Base-by-base conservation (phyloP, 2,888 invertebrate genomes). In the Tipula confusa region DNA sequence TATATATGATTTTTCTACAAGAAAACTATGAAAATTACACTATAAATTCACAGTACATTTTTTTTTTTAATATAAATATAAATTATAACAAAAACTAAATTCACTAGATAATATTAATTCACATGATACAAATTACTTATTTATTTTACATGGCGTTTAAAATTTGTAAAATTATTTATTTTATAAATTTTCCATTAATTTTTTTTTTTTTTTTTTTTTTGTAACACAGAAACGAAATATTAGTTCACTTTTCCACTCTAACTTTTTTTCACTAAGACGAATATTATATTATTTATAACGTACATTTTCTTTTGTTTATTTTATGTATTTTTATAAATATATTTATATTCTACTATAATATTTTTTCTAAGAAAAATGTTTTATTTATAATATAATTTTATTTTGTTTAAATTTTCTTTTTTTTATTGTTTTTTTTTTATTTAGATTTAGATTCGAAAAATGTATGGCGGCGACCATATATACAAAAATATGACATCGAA, bases 401-500 rank as follows among this genome's bases (percentile, higher is more conserved):
- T 64, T 24, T 64, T 24, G 24, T 18, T 11, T 64, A 24, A 64
- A 64, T 64, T 64, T 64, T 64, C 64, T 24, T 24, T 18, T 24
- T 43, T 15, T 3, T 43, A 43, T n/a, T n/a, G 43, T 15, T 15
- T 43, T 33, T n/a, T n/a, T n/a, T n/a, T n/a, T n/a, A n/a, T n/a
- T 43, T n/a, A 15, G 15, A 43, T 43, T 24, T n/a, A n/a, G n/a
- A n/a, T n/a, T n/a, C n/a, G n/a, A n/a, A n/a, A n/a, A n/a, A n/a
- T 64, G 1, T 64, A 64, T 64, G 64, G 64, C 64, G 64, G 64
- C 64, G 64, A 64, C 64, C 64, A 64, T 64, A 24, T 64, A 64
- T 29, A 80, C 80, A 80, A 80, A 80, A 80, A 80, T 80, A 80
- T 80, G 80, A 80, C 80, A 80, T 29, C 80, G 80, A 80, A 80